Evolutionary conservation across 1,140 invertebrate genomes (phyloP), one percentile per base, ranked within the genome.

Genomic region (Cydia strobilella): DNA sequence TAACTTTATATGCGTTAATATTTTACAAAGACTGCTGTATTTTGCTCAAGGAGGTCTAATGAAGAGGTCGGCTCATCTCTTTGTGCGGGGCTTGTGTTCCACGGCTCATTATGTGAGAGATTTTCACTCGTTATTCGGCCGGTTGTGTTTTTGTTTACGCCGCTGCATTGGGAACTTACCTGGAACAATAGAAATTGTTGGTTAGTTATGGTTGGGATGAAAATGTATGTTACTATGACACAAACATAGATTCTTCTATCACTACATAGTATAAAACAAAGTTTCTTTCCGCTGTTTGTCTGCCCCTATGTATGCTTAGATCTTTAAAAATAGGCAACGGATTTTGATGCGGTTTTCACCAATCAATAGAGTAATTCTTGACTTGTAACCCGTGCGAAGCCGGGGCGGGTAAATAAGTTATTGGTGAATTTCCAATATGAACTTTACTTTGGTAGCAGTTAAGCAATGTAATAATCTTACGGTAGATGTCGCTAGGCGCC

Each of bases 1-100:
- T 59, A 59, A 59, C 54, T 59, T 59, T 59, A 59, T 59, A 59
- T 23, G 54, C 20, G 54, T 59, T 59, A 59, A 59, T 59, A 59
- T 59, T 59, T 59, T 59, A 59, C 54, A 59, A 20, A 59, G 54
- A 23, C 54, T 51, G 51, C 54, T 51, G 51, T 54, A 7, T 54
- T 54, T 5, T 13, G 42, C 54, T 23, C 54, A 59, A 59, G 54
- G 18, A 59, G 54, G 2, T 59, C 54, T 59, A 59, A 59, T 59
- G 54, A 23, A 59, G 54, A 59, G 54, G n/a, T n/a, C 20, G 51
- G 54, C 54, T 59, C 54, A 59, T 59, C 54, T 59, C 54, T 59
- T 23, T 59, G 54, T 59, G 54, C 42, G 42, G 7, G 54, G 45
- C 13, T 18, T 18, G 51, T 54, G 51, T 20, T 59, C 20, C 54